phyloP scores from a whole-genome alignment of 2,797 vertebrate species.

The Pteronotus mesoamericanus region DNA sequence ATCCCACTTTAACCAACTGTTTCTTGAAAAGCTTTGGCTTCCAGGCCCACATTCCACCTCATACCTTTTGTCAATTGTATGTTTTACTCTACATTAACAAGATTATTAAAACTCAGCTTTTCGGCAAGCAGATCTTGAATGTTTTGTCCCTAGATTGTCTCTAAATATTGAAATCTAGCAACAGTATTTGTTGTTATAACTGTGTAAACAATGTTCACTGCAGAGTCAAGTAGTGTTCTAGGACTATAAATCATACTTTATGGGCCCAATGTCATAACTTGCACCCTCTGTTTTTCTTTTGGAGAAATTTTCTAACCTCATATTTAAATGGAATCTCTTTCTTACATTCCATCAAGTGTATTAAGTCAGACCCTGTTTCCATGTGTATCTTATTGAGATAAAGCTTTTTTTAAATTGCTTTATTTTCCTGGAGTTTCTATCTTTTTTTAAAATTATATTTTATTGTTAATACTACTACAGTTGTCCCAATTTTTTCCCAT shows the following conservation, averaged over 20 bases:
- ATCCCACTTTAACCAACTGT: not conserved
- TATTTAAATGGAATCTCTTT: not conserved
- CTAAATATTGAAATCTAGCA: slow-evolving; percentile 17
- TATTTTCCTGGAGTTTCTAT: slow-evolving; percentile 4
- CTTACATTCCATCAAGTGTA: not conserved
- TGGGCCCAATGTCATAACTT: not conserved
- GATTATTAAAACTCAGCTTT: not conserved
- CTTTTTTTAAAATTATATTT: too few species aligned
- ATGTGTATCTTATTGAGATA: not conserved
- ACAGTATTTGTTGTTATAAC: slow-evolving; percentile 5
- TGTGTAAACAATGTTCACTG: not conserved
- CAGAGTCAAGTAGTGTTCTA: not conserved
- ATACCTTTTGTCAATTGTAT: not conserved
- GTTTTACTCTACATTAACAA: not conserved
- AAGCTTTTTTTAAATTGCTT: not conserved
- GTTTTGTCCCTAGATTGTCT: not conserved
- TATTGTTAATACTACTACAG: too few species aligned
- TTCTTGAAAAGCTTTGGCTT: not conserved
- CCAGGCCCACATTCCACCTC: not conserved
- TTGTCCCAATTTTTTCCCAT: too few species aligned
- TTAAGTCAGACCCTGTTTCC: not conserved
- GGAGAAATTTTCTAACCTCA: slow-evolving; percentile 21
- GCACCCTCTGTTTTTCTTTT: not conserved
- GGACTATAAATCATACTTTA: not conserved
- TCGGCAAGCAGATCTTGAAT: slow-evolving; percentile 17